These are phyloP conservation scores for Balaenoptera acutorostrata DNA, from an alignment of 2,113 vertebrate genomes.

Conservation along the genomic window DNA sequence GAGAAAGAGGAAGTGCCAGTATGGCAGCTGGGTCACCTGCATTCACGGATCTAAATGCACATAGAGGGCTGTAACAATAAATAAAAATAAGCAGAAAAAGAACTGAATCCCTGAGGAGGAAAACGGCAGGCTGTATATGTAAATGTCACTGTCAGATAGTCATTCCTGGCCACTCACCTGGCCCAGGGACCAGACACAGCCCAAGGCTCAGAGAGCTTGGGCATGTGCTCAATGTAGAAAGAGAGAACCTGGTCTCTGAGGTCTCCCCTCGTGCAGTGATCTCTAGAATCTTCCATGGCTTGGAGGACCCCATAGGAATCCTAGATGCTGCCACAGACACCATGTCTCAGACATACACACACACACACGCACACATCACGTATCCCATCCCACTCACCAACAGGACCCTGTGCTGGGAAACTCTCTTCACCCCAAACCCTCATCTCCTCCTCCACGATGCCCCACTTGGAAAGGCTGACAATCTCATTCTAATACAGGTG, in stretches of 20 bases:
- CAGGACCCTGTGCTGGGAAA: not conserved
- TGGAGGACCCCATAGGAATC: not conserved
- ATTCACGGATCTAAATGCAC: not conserved
- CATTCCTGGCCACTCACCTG: not conserved
- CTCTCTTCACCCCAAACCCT: not conserved
- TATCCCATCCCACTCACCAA: not conserved
- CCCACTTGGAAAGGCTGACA: not conserved
- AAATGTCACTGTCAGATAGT: slow-evolving; percentile 66
- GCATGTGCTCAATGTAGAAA: not conserved
- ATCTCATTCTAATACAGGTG: not conserved
- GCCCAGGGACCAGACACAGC: not conserved
- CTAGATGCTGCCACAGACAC: not conserved
- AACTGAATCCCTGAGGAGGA: slow-evolving; percentile 58
- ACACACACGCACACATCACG: accelerated
- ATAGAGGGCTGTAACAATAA: slow-evolving; percentile 54
- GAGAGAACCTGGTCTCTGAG: not conserved
- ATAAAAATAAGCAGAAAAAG: slow-evolving; percentile 60
- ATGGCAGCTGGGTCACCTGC: not conserved
- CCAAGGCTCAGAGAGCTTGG: not conserved
- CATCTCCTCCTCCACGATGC: not conserved
- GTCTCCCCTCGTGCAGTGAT: not conserved
- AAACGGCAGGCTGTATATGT: slow-evolving; percentile 68
- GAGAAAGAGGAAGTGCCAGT: not conserved
- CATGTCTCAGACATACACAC: not conserved
- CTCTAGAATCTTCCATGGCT: not conserved